Evolutionary conservation across 2,113 vertebrate species (phyloP).

Genomic region (Xiphophorus maculatus): DNA sequence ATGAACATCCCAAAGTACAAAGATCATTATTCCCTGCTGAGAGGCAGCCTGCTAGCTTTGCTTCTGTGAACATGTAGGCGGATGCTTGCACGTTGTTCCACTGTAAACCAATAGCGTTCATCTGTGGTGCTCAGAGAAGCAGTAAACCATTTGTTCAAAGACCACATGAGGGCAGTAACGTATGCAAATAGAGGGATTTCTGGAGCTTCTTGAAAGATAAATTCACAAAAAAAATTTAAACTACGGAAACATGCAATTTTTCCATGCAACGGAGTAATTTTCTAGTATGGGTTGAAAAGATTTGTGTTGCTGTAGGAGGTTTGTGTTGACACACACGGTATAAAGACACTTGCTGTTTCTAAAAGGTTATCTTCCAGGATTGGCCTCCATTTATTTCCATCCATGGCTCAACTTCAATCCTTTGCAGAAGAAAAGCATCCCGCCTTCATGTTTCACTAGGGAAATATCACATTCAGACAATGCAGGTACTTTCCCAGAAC

Average conservation of each 20-base stretch:
- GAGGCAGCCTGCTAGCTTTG: too few species aligned
- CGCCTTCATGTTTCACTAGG: neutral
- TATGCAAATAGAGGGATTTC: neutral
- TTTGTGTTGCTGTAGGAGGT: neutral
- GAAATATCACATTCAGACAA: neutral
- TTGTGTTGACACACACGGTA: too few species aligned
- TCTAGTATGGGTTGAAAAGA: neutral
- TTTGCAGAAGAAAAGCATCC: neutral
- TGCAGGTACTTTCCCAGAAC: neutral
- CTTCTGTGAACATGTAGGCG: too few species aligned
- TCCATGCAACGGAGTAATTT: neutral
- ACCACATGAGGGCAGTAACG: slow-evolving; percentile 48
- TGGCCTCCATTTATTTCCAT: too few species aligned
- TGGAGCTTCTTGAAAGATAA: neutral
- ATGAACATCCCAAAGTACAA: too few species aligned
- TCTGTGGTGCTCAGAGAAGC: neutral
- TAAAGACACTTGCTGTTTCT: too few species aligned
- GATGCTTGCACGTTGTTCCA: too few species aligned
- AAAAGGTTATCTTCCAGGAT: too few species aligned
- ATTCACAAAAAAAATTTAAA: neutral
- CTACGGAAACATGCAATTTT: neutral
- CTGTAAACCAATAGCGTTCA: neutral
- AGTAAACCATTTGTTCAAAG: neutral
- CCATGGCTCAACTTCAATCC: neutral
- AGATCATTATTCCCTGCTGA: too few species aligned